These are phyloP conservation scores for Brachionus asplanchnoidis DNA, from an alignment of 1,140 invertebrate genomes.

Conservation along the genomic window DNA sequence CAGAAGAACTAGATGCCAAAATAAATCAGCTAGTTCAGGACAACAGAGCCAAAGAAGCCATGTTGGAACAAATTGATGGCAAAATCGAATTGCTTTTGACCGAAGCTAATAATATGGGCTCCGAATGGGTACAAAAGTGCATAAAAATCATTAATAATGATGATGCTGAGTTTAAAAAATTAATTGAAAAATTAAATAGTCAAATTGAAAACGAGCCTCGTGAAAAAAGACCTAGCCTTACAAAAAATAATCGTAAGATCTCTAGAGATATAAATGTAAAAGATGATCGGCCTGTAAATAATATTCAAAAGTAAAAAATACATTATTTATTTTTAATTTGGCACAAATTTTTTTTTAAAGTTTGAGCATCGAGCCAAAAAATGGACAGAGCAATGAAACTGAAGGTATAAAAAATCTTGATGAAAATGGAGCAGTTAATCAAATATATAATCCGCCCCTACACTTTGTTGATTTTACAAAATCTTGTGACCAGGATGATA, in stretches of 20 bases:
- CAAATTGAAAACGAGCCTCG: neutral
- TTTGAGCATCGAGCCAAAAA: neutral
- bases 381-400: neutral
- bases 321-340: neutral
- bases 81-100: neutral
- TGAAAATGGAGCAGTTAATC: neutral
- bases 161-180: slow-evolving; percentile 6
- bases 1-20: slow-evolving; percentile 28
- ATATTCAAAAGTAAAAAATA: neutral
- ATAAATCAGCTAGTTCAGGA: neutral
- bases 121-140: neutral
- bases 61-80: neutral
- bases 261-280: neutral
- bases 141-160: neutral
- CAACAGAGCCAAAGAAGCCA: neutral
- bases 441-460: neutral
- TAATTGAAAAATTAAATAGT: slow-evolving; percentile 16
- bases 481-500: neutral
- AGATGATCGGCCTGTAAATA: neutral
- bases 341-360: neutral
- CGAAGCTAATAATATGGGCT: neutral
- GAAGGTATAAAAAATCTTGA: neutral
- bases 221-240: neutral
- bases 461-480: neutral
- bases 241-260: neutral